phyloP scores from a whole-genome alignment of 2,797 vertebrate species.

The Gymnothorax javanicus region DNA sequence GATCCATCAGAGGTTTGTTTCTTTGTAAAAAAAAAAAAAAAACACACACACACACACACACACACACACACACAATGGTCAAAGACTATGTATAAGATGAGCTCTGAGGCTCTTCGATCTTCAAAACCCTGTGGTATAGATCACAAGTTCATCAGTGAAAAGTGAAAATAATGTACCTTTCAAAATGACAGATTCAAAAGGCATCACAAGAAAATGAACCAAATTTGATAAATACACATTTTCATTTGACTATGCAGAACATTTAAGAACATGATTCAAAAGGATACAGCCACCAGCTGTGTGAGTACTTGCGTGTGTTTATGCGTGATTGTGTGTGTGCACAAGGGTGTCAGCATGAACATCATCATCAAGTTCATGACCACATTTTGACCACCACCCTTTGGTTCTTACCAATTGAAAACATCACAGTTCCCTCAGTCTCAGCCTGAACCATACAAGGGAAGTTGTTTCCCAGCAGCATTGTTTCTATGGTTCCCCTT shows the following conservation, averaged over 20 bases:
- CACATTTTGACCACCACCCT: too few relatives aligned
- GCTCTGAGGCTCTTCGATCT: too few relatives aligned
- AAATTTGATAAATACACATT: not conserved
- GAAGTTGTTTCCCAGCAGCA: not conserved
- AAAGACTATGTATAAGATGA: too few relatives aligned
- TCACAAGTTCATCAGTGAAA: not conserved
- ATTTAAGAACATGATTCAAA: not conserved
- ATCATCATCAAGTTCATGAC: not conserved
- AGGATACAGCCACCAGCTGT: not conserved
- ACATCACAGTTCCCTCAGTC: not conserved
- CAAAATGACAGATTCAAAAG: not conserved
- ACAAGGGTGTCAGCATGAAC: too few relatives aligned
- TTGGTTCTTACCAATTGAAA: not conserved
- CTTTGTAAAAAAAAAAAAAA: too few relatives aligned
- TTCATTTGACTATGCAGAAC: not conserved
- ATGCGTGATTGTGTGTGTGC: too few relatives aligned
- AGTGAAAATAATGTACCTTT: not conserved
- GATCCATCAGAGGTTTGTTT: too few relatives aligned
- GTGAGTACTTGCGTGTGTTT: not conserved
- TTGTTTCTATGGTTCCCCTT: not conserved
- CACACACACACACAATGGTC: too few relatives aligned
- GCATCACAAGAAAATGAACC: not conserved
- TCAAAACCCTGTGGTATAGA: not conserved
- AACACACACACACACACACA: too few relatives aligned
- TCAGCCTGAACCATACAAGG: not conserved